Evolutionary conservation across 2,797 vertebrate genomes (phyloP).

Genomic region (Gastrophryne carolinensis): DNA sequence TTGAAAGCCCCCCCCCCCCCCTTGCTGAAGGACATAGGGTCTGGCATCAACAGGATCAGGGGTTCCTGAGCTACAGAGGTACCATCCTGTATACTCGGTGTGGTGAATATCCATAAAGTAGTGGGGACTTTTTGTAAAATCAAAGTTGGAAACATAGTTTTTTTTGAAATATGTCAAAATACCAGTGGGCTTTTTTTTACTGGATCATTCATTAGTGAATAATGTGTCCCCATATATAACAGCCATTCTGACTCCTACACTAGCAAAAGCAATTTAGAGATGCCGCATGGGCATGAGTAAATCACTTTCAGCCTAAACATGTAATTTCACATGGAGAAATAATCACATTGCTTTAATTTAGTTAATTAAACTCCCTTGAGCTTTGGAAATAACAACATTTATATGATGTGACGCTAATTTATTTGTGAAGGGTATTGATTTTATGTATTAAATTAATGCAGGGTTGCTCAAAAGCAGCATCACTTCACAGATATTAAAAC

Average conservation of each 20-base stretch:
- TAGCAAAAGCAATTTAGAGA: not conserved
- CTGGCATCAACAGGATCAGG: too few relatives aligned
- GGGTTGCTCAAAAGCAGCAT: not conserved
- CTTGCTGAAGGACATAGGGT: too few relatives aligned
- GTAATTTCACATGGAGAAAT: not conserved
- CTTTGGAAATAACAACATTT: conserved; percentile 10
- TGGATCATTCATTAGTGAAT: not conserved
- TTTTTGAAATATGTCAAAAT: not conserved
- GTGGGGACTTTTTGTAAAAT: too few relatives aligned
- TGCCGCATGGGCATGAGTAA: not conserved
- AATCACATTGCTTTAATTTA: conserved; percentile 6
- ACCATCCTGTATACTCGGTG: too few relatives aligned
- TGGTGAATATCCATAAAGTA: too few relatives aligned
- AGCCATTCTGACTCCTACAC: not conserved
- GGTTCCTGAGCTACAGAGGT: too few relatives aligned
- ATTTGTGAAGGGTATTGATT: conserved; percentile 1
- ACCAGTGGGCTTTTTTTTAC: not conserved
- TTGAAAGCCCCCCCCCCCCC: too few relatives aligned
- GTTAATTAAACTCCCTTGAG: conserved; percentile 9
- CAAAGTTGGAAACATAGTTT: too few relatives aligned
- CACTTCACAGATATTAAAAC: not conserved
- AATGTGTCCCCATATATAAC: not conserved
- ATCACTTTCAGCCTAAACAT: conserved; percentile 10
- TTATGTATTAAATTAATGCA: not conserved
- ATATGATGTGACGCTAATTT: conserved; percentile 4